Evolutionary conservation across 2,797 vertebrate genomes (phyloP), one percentile per base, ranked within the genome.

Genomic region (Lacerta agilis): DNA sequence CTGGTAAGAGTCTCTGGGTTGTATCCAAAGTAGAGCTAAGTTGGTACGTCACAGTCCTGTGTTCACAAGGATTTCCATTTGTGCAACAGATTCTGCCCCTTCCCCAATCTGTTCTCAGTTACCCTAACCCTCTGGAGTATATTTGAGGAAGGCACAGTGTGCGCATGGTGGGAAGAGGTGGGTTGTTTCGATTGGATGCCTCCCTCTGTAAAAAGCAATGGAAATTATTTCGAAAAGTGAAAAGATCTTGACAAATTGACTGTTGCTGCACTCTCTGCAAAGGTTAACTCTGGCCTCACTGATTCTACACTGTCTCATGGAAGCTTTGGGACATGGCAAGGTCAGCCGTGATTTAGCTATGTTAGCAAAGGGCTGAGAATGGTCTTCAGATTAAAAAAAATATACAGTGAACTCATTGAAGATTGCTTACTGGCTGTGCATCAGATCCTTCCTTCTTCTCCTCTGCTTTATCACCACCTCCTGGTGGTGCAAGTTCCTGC

Each of bases 401-500:
- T 36, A 3, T 43, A 55, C 33, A 2, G 3, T 69, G 3, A 78
- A 64, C 5, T 20, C 27, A 23, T 76, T 23, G 20, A 36, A 78
- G 27, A 33, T 38, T 72, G 58, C 89, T 81, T 82, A 90, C 89
- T 9, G 71, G 6, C 33, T 85, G 9, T 79, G 27, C 11, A 75
- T 25, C 64, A 43, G 45, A 8, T 76, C 80, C 82, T 87, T 80
- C 67, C n/a, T 61, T 79, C 25, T 15, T 76, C 4, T 85, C 69
- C 18, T 78, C 83, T 10, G 18, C 1, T 67, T 81, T 85, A 76
- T 49, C 23, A 2, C 79, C 83, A 76, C 79, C 88, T 76, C 83
- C 83, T 76, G 83, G 88, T 8, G 83, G 78, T 10, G 78, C 83
- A 76, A 85, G 83, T 85, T 90, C 89, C 86, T 87, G 64, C n/a